Conservation (phyloP, 2,888 invertebrate genomes). For the Eledona agricola region DNA sequence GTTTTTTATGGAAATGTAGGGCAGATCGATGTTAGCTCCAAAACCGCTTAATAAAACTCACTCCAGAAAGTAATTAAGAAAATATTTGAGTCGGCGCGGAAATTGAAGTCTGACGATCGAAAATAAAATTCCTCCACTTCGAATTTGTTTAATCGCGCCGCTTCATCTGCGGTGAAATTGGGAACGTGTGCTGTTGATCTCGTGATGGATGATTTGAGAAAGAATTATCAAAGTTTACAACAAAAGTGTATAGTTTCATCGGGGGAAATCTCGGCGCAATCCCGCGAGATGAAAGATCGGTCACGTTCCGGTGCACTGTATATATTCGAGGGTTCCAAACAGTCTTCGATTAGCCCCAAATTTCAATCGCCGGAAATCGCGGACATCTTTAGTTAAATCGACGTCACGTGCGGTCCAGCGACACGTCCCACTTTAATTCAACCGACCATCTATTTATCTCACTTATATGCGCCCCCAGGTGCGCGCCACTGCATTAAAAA, state of each 20-base stretch:
- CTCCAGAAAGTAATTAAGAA: constrained; percentile 22
- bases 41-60: no score
- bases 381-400: constrained; percentile 54
- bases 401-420: constrained; percentile 62
- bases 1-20: no score
- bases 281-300: constrained; percentile 67
- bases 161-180: constrained; percentile 52
- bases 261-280: constrained; percentile 67
- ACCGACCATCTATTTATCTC: constrained; percentile 59
- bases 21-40: no score
- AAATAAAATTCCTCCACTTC: no score
- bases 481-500: constrained; percentile 51
- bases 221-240: constrained; percentile 63
- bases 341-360: constrained; percentile 37
- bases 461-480: constrained; percentile 55
- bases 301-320: constrained; percentile 63
- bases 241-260: constrained; percentile 68
- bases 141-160: no score
- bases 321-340: constrained; percentile 42
- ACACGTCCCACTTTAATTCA: constrained; percentile 65
- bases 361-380: constrained; percentile 43
- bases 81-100: constrained; percentile 9
- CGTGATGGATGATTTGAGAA: constrained; percentile 63
- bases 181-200: constrained; percentile 59
- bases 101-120: no score